Conservation (phyloP, 2,888 invertebrate species). For the Apamea monoglypha region DNA sequence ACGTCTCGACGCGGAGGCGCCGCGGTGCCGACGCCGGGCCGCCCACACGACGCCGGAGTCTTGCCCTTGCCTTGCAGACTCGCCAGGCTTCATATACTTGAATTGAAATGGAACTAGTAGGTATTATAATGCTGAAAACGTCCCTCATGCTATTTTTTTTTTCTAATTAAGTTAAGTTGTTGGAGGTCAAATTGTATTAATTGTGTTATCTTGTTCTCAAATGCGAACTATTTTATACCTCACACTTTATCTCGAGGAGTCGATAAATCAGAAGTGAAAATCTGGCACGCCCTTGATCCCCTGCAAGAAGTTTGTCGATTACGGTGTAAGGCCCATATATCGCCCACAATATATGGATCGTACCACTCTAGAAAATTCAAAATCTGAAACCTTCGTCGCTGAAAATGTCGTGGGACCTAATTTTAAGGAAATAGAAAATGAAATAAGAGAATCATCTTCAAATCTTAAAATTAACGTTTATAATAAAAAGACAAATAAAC, state of each 20-base stretch:
- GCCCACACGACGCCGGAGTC: constrained; percentile 66
- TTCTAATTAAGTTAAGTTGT: neutral
- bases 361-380: neutral
- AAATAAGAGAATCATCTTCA: neutral
- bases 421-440: too few relatives aligned
- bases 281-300: neutral
- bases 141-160: neutral
- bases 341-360: neutral
- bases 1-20: constrained; percentile 72
- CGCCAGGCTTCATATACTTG: constrained; percentile 23
- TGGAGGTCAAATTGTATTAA: neutral
- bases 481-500: neutral
- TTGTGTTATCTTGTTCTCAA: neutral
- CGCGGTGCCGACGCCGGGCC: constrained; percentile 53
- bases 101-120: constrained; percentile 4
- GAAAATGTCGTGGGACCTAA: neutral
- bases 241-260: neutral
- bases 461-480: neutral
- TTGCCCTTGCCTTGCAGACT: constrained; percentile 73
- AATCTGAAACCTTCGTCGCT: neutral
- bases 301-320: neutral
- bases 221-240: neutral
- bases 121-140: neutral
- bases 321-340: neutral
- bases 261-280: neutral